Conservation (phyloP, 2,113 vertebrate genomes). For the Cranoglanis bouderius region DNA sequence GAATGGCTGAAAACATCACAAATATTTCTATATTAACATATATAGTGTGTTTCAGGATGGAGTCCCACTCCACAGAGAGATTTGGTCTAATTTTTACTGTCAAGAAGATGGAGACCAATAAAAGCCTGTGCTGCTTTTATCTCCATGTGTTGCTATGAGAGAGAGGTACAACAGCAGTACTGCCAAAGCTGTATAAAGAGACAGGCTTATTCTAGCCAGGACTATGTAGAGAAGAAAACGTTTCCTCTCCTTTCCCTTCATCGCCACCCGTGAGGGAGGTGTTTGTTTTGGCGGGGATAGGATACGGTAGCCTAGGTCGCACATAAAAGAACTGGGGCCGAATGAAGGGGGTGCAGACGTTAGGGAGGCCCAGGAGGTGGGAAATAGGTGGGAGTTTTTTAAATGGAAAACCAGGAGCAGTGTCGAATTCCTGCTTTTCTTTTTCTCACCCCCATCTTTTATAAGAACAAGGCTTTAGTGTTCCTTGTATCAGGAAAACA, state of each 20-base stretch:
- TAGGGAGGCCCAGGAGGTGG: slow-evolving; percentile 23
- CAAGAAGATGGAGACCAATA: slow-evolving; percentile 6
- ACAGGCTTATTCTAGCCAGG: background rate
- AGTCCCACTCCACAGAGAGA: background rate
- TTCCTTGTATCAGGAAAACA: background rate
- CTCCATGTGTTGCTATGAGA: background rate
- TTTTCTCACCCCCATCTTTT: slow-evolving; percentile 45
- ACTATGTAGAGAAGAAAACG: slow-evolving; percentile 11
- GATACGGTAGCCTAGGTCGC: slow-evolving; percentile 27
- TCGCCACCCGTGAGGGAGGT: slow-evolving; percentile 29
- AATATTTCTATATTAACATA: no score
- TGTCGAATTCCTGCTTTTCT: slow-evolving; percentile 49
- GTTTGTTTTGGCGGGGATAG: slow-evolving; percentile 41
- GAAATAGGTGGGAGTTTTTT: slow-evolving; percentile 25
- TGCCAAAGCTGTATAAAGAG: slow-evolving; percentile 26
- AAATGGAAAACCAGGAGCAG: slow-evolving; percentile 60
- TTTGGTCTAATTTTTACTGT: background rate
- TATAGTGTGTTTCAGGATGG: background rate
- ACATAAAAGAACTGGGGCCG: slow-evolving; percentile 23
- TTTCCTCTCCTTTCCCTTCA: slow-evolving; percentile 32
- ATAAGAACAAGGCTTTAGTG: slow-evolving; percentile 48
- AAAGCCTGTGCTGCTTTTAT: background rate
- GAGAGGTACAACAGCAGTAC: background rate
- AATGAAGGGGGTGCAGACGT: slow-evolving; percentile 26
- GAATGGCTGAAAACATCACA: background rate